Evolutionary conservation across 2,888 invertebrate genomes (phyloP).

Genomic region (Chalcosyrphus nemorum): DNA sequence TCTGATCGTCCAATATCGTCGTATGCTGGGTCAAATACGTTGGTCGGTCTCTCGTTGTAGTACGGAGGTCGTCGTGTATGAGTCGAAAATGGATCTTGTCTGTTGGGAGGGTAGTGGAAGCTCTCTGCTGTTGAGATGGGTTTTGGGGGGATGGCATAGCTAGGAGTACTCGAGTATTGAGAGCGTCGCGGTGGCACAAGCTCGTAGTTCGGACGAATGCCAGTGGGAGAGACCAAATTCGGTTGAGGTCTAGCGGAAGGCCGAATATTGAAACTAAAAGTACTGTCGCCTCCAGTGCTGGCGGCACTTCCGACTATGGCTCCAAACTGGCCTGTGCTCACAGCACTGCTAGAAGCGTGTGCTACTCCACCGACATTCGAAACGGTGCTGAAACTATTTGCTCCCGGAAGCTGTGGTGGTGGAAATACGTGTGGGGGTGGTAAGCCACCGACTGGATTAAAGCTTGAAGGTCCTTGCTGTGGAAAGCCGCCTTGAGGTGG

Average conservation of each 20-base stretch:
- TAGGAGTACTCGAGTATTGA: conserved; percentile 71
- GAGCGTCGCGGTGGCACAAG: conserved; percentile 73
- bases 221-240: conserved; percentile 69
- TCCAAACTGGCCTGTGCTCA: conserved; percentile 78
- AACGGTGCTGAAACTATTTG: conserved; percentile 74
- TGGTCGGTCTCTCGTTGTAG: conserved; percentile 49
- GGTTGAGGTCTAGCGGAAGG: conserved; percentile 76
- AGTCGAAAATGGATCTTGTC: conserved; percentile 73
- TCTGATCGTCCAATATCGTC: conserved; percentile 68
- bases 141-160: conserved; percentile 62
- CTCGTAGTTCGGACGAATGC: conserved; percentile 74
- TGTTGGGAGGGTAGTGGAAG: conserved; percentile 74
- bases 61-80: conserved; percentile 55
- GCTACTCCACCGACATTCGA: conserved; percentile 69
- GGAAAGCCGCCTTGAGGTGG: conserved; percentile 25
- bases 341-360: conserved; percentile 78
- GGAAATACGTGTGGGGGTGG: conserved; percentile 48
- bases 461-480: conserved; percentile 6
- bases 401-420: conserved; percentile 36
- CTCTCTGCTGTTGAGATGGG: conserved; percentile 71
- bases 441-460: conserved; percentile 7
- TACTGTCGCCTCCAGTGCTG: conserved; percentile 79
- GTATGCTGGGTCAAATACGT: conserved; percentile 51
- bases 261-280: conserved; percentile 80
- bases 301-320: conserved; percentile 78